Evolutionary conservation across 2,113 vertebrate species (phyloP).

Genomic region (Phyllostomus hastatus): DNA sequence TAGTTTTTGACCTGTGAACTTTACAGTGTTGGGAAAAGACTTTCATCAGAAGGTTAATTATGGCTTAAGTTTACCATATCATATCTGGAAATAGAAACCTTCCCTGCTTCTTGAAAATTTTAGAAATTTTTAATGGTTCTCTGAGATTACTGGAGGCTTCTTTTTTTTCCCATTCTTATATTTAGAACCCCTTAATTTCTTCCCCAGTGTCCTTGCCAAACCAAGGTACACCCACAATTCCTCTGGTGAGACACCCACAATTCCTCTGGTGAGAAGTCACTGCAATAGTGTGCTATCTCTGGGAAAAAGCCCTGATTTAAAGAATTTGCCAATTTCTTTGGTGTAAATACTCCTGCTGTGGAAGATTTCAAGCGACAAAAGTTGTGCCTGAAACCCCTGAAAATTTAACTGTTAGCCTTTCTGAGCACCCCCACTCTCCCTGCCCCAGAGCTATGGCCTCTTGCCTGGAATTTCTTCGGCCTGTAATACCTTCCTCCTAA

Average conservation of each 20-base stretch:
- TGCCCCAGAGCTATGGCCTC: background rate
- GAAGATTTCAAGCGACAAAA: constrained; percentile 15
- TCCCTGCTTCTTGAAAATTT: background rate
- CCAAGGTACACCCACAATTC: background rate
- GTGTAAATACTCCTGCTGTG: background rate
- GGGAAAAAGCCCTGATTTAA: background rate
- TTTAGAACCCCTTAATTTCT: constrained; percentile 15
- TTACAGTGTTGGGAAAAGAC: background rate
- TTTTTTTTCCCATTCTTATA: background rate
- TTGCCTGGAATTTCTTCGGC: constrained; percentile 3
- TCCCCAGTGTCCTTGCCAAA: background rate
- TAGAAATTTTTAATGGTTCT: background rate
- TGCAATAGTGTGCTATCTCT: background rate
- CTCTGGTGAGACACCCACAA: background rate
- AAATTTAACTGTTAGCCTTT: background rate
- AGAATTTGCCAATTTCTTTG: background rate
- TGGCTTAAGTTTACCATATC: background rate
- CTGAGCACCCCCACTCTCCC: too few relatives aligned
- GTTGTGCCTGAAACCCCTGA: constrained; percentile 16
- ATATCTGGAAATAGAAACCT: background rate
- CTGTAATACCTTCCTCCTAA: background rate
- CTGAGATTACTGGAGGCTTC: background rate
- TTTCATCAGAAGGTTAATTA: background rate
- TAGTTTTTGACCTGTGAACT: background rate
- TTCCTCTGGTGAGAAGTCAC: background rate